These are phyloP conservation scores for Perca flavescens DNA, from an alignment of 2,113 vertebrate genomes.

Conservation along the genomic window DNA sequence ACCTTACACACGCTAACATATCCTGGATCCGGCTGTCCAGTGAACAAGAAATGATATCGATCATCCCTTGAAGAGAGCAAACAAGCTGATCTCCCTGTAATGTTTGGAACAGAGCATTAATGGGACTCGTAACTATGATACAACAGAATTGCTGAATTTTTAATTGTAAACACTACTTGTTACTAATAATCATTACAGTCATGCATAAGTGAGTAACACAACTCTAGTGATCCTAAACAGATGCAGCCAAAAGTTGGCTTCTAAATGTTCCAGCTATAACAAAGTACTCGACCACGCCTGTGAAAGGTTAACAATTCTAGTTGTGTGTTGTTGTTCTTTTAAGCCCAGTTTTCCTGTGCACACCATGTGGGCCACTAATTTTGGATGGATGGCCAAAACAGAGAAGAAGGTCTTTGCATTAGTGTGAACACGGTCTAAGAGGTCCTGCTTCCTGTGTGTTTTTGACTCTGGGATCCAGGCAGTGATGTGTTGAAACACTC, in stretches of 20 bases:
- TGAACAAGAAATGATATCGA: background rate
- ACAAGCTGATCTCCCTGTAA: background rate
- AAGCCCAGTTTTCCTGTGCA: background rate
- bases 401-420: background rate
- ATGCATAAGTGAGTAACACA: background rate
- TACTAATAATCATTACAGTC: background rate
- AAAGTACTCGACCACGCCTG: background rate
- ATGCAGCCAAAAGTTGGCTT: background rate
- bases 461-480: background rate
- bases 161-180: background rate
- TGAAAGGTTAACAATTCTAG: background rate
- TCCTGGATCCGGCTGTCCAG: background rate
- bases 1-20: background rate
- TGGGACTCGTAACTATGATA: background rate
- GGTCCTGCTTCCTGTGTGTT: background rate
- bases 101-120: background rate
- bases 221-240: background rate
- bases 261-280: background rate
- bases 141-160: background rate
- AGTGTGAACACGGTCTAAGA: background rate
- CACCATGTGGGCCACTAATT: background rate
- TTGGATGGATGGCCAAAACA: background rate
- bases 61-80: background rate
- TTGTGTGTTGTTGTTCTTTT: background rate
- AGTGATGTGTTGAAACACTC: background rate